phyloP scores from a whole-genome alignment of 1,140 invertebrate species.

The Vanessa tameamea region DNA sequence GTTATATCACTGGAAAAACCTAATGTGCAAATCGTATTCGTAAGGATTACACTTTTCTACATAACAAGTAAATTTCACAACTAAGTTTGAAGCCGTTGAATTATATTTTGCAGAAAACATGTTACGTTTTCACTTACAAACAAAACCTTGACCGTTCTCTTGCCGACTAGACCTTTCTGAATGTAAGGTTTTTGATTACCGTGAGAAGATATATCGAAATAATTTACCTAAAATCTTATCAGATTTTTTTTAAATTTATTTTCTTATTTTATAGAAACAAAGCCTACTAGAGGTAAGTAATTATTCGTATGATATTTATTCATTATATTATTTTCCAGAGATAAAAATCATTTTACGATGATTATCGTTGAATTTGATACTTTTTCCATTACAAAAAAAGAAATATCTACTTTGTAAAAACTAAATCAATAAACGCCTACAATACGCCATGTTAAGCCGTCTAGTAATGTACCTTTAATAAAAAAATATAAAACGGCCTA shows the following conservation, averaged over 20 bases:
- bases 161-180: slow-evolving; percentile 22
- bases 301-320: no score
- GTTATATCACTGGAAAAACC: slow-evolving; percentile 25
- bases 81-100: slow-evolving; percentile 20
- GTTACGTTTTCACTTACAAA: slow-evolving; percentile 38
- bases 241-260: no score
- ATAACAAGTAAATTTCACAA: slow-evolving; percentile 14
- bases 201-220: not conserved
- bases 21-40: not conserved
- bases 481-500: slow-evolving; percentile 47
- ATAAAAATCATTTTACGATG: no score
- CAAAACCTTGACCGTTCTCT: slow-evolving; percentile 28
- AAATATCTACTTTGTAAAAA: no score
- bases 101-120: slow-evolving; percentile 31
- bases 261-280: no score
- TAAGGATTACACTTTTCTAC: not conserved
- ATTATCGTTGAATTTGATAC: no score
- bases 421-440: not conserved
- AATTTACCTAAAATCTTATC: not conserved
- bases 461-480: no score
- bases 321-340: no score
- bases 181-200: slow-evolving; percentile 4
- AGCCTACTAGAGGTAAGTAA: no score
- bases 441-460: no score
- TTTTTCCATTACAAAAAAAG: no score